Base-by-base conservation (phyloP, 1,140 invertebrate genomes). In the Diorhabda elongata region DNA sequence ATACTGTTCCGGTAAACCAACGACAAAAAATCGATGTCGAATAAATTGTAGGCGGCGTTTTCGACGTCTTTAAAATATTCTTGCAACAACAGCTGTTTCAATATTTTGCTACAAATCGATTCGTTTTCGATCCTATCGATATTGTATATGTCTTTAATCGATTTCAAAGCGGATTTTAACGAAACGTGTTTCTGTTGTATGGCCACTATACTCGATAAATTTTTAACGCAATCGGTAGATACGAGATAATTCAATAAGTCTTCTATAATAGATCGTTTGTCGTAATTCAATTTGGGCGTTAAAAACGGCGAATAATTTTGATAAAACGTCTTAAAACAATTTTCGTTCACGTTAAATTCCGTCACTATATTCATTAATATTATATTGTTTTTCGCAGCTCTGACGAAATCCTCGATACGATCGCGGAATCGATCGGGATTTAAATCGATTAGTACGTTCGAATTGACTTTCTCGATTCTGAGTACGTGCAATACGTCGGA, bases 361-460 rank as follows among this genome's bases (percentile, higher is more conserved):
- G 70, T 64, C 26, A 74, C 66, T 47, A 74, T 71, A 8, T 6
- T 45, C 44, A 62, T 70, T 61, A 74, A 57, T 11, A 71, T 8
- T 42, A 66, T 62, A 26, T 42, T n/a, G 11, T 26, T 68, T 9
- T 52, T 44, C n/a, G 67, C 73, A 57, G 72, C 70, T 52, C 59
- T 44, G 5, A 75, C 68, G 70, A 76, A 76, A 11, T 75, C 64
- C 7, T 64, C 62, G 44, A 76, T 67, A 61, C 74, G 69, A 0
- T 62, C 60, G 52, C 45, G 44, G 65, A 76, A 76, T 52, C 75
- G 44, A 4, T 62, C 59, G 2, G 67, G 58, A 61, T 74, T 71
- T 47, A 75, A 68, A 71, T 76, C 75, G 61, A 75, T 74, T 5
- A 76, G 64, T 9, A 76, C 64, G 63, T 76, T 76, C 62, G 66